Percentiles rank a stretch among this genome's conserved stretches.
phyloP scores from a whole-genome alignment of 1,140 invertebrate genomes.

The Cepaea nemoralis region DNA sequence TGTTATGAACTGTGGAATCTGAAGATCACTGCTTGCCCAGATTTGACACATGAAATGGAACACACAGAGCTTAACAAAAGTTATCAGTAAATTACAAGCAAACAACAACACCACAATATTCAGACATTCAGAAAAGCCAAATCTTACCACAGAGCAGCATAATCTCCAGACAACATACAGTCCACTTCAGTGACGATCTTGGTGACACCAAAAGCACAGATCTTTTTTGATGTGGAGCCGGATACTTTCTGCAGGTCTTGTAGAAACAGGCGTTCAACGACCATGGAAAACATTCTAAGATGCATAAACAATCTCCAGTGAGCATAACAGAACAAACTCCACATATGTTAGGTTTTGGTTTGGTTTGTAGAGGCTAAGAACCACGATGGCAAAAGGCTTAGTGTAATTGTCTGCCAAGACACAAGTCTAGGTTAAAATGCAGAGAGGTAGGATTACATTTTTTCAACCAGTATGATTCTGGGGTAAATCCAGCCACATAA shows the following conservation, averaged over 20 bases:
- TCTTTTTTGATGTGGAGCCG: conserved; percentile 86
- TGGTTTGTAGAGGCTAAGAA: too few species aligned
- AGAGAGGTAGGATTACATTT: too few species aligned
- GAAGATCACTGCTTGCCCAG: too few species aligned
- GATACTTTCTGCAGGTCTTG: conserved; percentile 88
- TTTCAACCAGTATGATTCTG: too few species aligned
- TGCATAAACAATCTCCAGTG: neutral
- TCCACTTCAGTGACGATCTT: conserved; percentile 86
- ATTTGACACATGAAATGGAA: neutral
- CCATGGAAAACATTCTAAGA: conserved; percentile 92
- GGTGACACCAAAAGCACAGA: conserved; percentile 88
- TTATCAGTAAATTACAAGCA: conserved; percentile 2
- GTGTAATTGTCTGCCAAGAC: too few species aligned
- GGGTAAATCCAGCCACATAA: too few species aligned
- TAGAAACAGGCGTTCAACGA: conserved; percentile 88
- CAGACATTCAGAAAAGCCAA: neutral
- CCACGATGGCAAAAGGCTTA: too few species aligned
- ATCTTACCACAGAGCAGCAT: conserved; percentile 78
- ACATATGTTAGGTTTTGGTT: too few species aligned
- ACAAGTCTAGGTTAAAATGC: too few species aligned
- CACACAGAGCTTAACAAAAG: neutral
- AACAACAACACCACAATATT: neutral
- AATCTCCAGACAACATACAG: conserved; percentile 77
- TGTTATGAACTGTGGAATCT: too few species aligned
- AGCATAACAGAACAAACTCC: too few species aligned